Percentiles rank a stretch among this genome's conserved stretches.
phyloP scores from a whole-genome alignment of 2,113 vertebrate genomes.

The Oryzias celebensis region DNA sequence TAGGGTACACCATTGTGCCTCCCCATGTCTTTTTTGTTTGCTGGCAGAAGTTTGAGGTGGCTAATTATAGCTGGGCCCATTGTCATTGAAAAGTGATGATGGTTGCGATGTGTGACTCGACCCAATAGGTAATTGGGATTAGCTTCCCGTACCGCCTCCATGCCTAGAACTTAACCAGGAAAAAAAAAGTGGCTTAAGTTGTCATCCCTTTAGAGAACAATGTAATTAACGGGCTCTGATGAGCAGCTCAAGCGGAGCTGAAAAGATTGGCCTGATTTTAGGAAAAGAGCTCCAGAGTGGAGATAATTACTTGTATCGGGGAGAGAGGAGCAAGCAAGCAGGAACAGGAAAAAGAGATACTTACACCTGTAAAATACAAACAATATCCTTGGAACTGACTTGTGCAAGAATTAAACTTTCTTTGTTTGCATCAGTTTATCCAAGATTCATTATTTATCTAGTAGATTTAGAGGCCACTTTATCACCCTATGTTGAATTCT shows the following conservation, averaged over 20 bases:
- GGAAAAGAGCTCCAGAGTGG: conserved; percentile 26
- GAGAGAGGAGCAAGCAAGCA: neutral
- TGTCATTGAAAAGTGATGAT: conserved; percentile 52
- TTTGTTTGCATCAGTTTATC: conserved; percentile 14
- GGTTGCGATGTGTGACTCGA: conserved; percentile 43
- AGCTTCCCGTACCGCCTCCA: conserved; percentile 41
- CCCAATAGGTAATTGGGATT: conserved; percentile 64
- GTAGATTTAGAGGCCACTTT: conserved; percentile 6
- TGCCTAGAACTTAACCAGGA: conserved; percentile 45
- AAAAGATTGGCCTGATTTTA: conserved; percentile 63
- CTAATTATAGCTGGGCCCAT: conserved; percentile 30
- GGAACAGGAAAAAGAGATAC: conserved; percentile 1
- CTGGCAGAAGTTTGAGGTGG: conserved; percentile 4
- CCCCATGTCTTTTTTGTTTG: conserved; percentile 5
- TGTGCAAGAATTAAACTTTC: conserved; percentile 49
- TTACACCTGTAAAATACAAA: conserved; percentile 31
- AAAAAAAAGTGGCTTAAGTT: conserved; percentile 64
- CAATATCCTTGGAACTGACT: conserved; percentile 22
- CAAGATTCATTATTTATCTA: conserved; percentile 7
- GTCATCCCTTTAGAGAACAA: conserved; percentile 70
- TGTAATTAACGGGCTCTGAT: conserved; percentile 74
- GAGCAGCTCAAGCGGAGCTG: conserved; percentile 66
- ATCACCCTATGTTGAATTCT: conserved; percentile 18
- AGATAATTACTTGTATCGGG: conserved; percentile 7
- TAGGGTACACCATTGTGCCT: conserved; percentile 15